These are phyloP conservation scores for Melopsittacus undulatus DNA, from an alignment of 2,797 vertebrate species.

Conservation along the genomic window DNA sequence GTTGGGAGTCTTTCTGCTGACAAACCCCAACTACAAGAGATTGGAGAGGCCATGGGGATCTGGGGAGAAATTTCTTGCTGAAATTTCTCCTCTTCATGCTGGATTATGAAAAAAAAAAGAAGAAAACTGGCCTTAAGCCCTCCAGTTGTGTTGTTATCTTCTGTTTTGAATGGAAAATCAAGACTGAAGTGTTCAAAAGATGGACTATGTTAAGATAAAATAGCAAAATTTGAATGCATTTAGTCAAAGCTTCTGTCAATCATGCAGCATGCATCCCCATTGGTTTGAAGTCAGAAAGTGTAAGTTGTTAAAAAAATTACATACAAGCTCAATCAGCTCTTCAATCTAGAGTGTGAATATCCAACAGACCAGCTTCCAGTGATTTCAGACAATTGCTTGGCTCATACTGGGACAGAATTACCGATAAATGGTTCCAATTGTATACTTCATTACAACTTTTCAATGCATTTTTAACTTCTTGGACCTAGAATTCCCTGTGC, in stretches of 20 bases:
- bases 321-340: slow-evolving; percentile 46
- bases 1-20: background rate
- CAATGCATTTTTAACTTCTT: slow-evolving; percentile 33
- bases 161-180: background rate
- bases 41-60: background rate
- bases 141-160: background rate
- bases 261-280: background rate
- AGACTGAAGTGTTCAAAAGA: background rate
- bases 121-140: background rate
- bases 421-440: slow-evolving; percentile 29
- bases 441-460: slow-evolving; percentile 34
- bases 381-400: slow-evolving; percentile 53
- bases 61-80: background rate
- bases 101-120: background rate
- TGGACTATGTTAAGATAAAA: background rate
- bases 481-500: slow-evolving; percentile 1
- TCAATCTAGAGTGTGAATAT: slow-evolving; percentile 40
- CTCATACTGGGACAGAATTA: slow-evolving; percentile 29
- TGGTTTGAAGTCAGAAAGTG: slow-evolving; percentile 41
- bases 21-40: background rate
- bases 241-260: background rate
- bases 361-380: slow-evolving; percentile 12
- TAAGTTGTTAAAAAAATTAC: slow-evolving; percentile 26
- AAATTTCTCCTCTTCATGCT: background rate
- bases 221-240: background rate